Conservation (phyloP, 2,888 invertebrate genomes). For the Noctuana brunneofusca region DNA sequence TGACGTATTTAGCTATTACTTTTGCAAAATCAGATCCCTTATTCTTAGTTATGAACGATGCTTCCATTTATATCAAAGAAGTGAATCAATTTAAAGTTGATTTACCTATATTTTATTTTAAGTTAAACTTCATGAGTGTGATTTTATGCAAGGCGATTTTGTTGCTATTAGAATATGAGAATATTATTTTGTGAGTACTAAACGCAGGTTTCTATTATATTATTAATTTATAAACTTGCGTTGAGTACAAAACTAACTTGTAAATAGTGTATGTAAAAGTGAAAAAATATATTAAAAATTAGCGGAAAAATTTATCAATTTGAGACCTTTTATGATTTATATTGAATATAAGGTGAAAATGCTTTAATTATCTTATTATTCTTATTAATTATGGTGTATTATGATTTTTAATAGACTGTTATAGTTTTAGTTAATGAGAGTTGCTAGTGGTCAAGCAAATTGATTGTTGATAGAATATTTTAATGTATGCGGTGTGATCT, state of each 20-base stretch:
- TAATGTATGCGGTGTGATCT: constrained; percentile 33
- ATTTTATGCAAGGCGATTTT: constrained; percentile 77
- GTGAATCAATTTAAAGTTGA: constrained; percentile 77
- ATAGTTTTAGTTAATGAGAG: constrained; percentile 78
- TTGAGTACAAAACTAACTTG: constrained; percentile 60
- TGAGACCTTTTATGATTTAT: constrained; percentile 77
- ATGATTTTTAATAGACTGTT: constrained; percentile 83
- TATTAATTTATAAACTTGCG: constrained; percentile 74
- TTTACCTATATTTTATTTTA: constrained; percentile 71
- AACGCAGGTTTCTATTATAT: constrained; percentile 63
- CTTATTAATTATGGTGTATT: constrained; percentile 78
- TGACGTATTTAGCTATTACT: constrained; percentile 44
- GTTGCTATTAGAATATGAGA: constrained; percentile 69
- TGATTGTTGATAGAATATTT: constrained; percentile 43
- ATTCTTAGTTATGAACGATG: constrained; percentile 78
- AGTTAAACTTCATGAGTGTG: constrained; percentile 76
- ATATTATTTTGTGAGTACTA: constrained; percentile 64
- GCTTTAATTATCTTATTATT: constrained; percentile 82
- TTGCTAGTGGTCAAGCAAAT: constrained; percentile 59
- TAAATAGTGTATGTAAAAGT: constrained; percentile 72
- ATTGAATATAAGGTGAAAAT: constrained; percentile 81
- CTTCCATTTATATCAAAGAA: constrained; percentile 83
- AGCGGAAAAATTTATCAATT: constrained; percentile 65
- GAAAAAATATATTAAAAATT: constrained; percentile 53
- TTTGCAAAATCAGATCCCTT: constrained; percentile 56